A percentile compares a stretch with the other conserved stretches of the same genome.
Conservation (phyloP, 2,888 invertebrate species). For the Kuschelorhynchus macadamiae region DNA sequence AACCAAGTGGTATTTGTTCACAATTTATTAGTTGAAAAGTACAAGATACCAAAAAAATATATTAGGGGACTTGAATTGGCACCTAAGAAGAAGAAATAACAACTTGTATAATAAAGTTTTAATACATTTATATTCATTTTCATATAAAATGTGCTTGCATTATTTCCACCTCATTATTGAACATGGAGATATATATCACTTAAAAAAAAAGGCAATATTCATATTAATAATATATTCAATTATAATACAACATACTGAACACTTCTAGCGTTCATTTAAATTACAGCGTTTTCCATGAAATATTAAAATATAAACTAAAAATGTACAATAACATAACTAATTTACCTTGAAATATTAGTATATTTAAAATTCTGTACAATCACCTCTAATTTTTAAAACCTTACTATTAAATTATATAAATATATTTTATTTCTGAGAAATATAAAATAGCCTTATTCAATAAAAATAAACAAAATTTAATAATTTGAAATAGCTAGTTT, state of each 20-base stretch:
- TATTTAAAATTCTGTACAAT: conserved; percentile 66
- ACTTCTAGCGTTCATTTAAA: conserved; percentile 38
- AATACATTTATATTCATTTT: no score
- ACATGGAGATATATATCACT: no score
- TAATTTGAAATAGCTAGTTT: neutral
- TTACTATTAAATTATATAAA: conserved; percentile 58
- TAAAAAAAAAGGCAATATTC: conserved; percentile 1
- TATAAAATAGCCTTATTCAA: conserved; percentile 12
- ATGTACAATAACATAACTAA: conserved; percentile 47
- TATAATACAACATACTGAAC: conserved; percentile 45
- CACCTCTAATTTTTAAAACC: conserved; percentile 68
- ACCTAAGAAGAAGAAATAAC: conserved; percentile 77
- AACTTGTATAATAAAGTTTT: no score
- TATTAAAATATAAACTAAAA: conserved; percentile 48
- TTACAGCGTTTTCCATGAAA: conserved; percentile 40
- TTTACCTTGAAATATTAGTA: conserved; percentile 48
- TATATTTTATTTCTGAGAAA: conserved; percentile 30
- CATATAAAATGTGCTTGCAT: no score
- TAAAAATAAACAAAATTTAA: conserved; percentile 2
- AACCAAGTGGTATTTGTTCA: conserved; percentile 80
- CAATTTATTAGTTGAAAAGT: conserved; percentile 74
- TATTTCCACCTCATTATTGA: no score
- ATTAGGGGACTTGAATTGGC: conserved; percentile 83
- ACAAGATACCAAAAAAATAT: conserved; percentile 82
- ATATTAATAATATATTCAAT: conserved; percentile 49